A percentile compares a stretch with the other conserved stretches of the same genome.
Conservation (phyloP, 2,797 vertebrate species). For the Periophthalmus magnuspinnatus region DNA sequence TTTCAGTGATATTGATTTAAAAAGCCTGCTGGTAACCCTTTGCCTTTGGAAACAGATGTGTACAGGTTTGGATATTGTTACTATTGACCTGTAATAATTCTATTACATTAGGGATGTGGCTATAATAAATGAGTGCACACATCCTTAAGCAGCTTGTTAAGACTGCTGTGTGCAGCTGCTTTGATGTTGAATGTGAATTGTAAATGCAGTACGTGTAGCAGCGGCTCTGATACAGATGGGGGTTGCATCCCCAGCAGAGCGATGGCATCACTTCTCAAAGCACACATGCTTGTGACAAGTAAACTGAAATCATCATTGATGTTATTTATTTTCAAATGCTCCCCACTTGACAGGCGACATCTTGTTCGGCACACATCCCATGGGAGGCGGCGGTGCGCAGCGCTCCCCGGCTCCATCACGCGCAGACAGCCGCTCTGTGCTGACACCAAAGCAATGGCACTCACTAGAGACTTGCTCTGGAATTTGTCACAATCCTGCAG, state of each 20-base stretch:
- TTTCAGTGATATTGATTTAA: conserved; percentile 5
- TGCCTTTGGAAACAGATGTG: conserved; percentile 31
- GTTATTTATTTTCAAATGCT: conserved; percentile 86
- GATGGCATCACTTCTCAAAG: conserved; percentile 79
- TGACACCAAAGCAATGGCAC: conserved; percentile 81
- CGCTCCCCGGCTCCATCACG: conserved; percentile 72
- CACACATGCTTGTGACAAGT: conserved; percentile 78
- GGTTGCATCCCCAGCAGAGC: conserved; percentile 72
- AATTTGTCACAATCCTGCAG: conserved; percentile 80
- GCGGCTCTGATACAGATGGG: conserved; percentile 61
- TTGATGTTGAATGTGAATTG: conserved; percentile 72
- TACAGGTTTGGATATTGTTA: conserved; percentile 26
- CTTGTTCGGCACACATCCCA: conserved; percentile 79
- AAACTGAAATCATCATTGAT: conserved; percentile 85
- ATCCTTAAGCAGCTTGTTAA: conserved; percentile 63
- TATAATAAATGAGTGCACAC: conserved; percentile 57
- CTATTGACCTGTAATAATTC: conserved; percentile 28
- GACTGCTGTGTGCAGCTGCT: conserved; percentile 65
- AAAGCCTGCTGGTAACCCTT: conserved; percentile 3
- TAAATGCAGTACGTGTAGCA: conserved; percentile 70
- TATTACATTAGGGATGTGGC: conserved; percentile 22
- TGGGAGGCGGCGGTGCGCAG: conserved; percentile 69
- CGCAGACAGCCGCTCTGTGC: conserved; percentile 72
- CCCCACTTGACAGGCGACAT: conserved; percentile 83
- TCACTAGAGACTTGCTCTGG: conserved; percentile 77